Evolutionary conservation across 2,888 invertebrate genomes (phyloP).

Genomic region (Euspilapteryx auroguttella): DNA sequence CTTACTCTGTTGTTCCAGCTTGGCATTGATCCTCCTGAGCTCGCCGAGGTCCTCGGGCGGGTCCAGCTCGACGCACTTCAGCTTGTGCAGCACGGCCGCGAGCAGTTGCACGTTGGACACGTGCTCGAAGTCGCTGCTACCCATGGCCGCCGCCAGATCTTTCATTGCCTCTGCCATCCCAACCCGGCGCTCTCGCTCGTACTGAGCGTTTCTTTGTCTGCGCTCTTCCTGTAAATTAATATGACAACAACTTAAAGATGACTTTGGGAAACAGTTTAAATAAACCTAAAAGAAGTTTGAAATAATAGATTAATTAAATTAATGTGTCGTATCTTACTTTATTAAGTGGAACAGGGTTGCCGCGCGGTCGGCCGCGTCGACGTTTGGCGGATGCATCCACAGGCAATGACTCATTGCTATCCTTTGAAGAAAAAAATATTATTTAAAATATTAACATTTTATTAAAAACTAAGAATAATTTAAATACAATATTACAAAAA

Average conservation of each 20-base stretch:
- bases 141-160: constrained; percentile 4
- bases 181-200: constrained; percentile 7
- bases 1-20: neutral
- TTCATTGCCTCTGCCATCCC: constrained; percentile 4
- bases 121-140: constrained; percentile 5
- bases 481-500: too few species aligned
- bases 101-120: neutral
- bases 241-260: neutral
- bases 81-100: neutral
- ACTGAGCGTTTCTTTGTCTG: constrained; percentile 8
- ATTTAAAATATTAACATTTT: too few species aligned
- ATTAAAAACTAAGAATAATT: too few species aligned
- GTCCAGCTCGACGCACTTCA: neutral
- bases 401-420: too few species aligned
- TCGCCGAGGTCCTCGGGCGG: neutral
- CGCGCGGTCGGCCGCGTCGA: neutral
- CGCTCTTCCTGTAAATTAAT: constrained; percentile 6
- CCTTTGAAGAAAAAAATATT: too few species aligned
- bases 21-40: neutral
- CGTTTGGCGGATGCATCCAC: too few species aligned
- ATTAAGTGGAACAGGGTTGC: neutral
- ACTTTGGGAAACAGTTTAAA: too few species aligned
- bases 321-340: too few species aligned
- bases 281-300: too few species aligned
- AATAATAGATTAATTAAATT: too few species aligned